A percentile compares a stretch with the other conserved stretches of the same genome.
phyloP scores from a whole-genome alignment of 2,888 invertebrate species.

The Elaeidobius kamerunicus region DNA sequence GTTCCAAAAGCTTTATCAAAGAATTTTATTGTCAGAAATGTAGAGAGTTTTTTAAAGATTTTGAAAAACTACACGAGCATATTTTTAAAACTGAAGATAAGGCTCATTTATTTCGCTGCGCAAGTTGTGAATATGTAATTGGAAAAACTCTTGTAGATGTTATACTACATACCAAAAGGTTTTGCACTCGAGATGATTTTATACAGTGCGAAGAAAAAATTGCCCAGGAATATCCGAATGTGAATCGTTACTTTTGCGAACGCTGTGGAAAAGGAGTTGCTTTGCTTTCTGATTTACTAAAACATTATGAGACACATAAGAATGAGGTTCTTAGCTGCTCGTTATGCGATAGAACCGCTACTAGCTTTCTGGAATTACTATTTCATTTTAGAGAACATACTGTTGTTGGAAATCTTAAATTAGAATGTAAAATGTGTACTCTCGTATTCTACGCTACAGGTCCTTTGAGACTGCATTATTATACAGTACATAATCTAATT shows the following conservation, averaged over 20 bases:
- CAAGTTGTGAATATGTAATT: conserved; percentile 11
- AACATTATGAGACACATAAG: conserved; percentile 8
- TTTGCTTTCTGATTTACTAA: conserved; percentile 3
- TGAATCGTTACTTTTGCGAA: conserved; percentile 21
- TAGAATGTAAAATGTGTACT: conserved; percentile 13
- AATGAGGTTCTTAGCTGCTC: conserved; percentile 6
- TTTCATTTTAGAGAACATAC: conserved; percentile 16
- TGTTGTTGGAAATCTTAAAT: conserved; percentile 9
- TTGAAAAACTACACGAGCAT: conserved; percentile 9
- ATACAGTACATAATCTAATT: conserved; percentile 9
- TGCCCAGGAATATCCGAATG: neutral
- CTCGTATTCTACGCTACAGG: conserved; percentile 5
- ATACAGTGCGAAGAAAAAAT: conserved; percentile 1
- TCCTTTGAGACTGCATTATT: conserved; percentile 14
- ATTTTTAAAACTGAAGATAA: conserved; percentile 2
- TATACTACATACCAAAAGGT: conserved; percentile 9
- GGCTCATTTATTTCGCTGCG: conserved; percentile 14
- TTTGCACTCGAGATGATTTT: conserved; percentile 7
- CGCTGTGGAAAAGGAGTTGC: conserved; percentile 7
- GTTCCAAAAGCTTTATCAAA: neutral
- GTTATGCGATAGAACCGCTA: neutral
- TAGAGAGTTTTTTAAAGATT: conserved; percentile 4
- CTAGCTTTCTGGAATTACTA: conserved; percentile 4
- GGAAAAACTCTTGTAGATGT: conserved; percentile 13
- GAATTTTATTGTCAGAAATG: conserved; percentile 21